Evolutionary conservation across 2,797 vertebrate species (phyloP).

Genomic region (Lacerta bilineata): DNA sequence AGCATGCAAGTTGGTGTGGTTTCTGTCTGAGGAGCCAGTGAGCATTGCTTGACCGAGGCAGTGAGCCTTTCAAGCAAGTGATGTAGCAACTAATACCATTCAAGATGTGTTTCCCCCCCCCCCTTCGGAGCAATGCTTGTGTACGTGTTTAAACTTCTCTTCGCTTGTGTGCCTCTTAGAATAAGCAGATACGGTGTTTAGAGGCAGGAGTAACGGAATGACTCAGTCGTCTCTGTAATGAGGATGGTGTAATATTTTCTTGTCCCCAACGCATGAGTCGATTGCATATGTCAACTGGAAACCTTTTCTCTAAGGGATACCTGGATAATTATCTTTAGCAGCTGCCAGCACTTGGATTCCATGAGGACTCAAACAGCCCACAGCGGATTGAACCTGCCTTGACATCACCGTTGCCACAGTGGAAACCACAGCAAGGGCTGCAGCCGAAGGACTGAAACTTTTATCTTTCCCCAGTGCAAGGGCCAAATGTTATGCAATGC

Average conservation of each 20-base stretch:
- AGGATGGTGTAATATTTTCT: constrained; percentile 73
- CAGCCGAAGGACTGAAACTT: constrained; percentile 39
- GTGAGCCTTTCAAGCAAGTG: constrained; percentile 63
- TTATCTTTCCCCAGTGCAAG: constrained; percentile 36
- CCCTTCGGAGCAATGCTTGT: constrained; percentile 75
- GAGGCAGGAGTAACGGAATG: constrained; percentile 77
- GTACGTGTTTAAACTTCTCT: constrained; percentile 73
- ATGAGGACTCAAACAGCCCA: constrained; percentile 48
- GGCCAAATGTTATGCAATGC: no score
- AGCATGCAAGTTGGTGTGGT: constrained; percentile 75
- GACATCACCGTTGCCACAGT: constrained; percentile 47
- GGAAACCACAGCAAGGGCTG: constrained; percentile 55
- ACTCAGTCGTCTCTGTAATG: constrained; percentile 72
- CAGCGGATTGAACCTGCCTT: constrained; percentile 46
- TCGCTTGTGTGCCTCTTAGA: constrained; percentile 73
- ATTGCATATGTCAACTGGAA: constrained; percentile 70
- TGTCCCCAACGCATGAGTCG: constrained; percentile 74
- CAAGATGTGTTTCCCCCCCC: constrained; percentile 60
- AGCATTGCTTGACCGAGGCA: constrained; percentile 74
- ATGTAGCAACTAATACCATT: constrained; percentile 69
- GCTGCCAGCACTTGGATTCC: constrained; percentile 54
- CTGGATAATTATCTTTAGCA: constrained; percentile 73
- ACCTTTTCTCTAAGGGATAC: constrained; percentile 68
- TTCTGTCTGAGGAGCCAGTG: constrained; percentile 67
- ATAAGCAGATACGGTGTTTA: constrained; percentile 81